These are phyloP conservation scores for Anagrus nilaparvatae DNA, from an alignment of 1,140 invertebrate genomes.

Conservation along the genomic window DNA sequence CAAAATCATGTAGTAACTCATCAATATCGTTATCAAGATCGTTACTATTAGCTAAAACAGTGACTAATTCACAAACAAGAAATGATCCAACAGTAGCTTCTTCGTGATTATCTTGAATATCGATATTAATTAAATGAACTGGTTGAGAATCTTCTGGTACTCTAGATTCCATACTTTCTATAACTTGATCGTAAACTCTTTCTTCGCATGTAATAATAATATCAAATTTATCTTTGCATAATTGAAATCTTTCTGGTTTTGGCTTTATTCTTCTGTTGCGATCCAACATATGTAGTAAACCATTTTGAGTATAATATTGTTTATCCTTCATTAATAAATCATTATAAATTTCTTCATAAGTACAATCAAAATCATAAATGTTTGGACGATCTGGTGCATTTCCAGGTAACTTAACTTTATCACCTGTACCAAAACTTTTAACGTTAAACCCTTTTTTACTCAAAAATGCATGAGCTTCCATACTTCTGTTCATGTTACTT, in stretches of 20 bases:
- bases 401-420: slow-evolving; percentile 95
- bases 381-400: slow-evolving; percentile 91
- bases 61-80: slow-evolving; percentile 89
- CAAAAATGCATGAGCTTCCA: slow-evolving; percentile 86
- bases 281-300: slow-evolving; percentile 96
- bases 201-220: slow-evolving; percentile 97
- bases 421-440: slow-evolving; percentile 94
- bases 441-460: slow-evolving; percentile 96
- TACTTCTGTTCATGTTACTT: slow-evolving; percentile 98
- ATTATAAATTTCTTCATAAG: slow-evolving; percentile 96
- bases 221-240: slow-evolving; percentile 84
- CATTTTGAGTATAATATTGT: slow-evolving; percentile 95
- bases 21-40: slow-evolving; percentile 98
- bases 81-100: slow-evolving; percentile 99
- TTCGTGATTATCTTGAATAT: slow-evolving; percentile 99
- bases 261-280: slow-evolving; percentile 93
- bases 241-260: slow-evolving; percentile 91
- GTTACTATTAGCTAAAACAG: slow-evolving; percentile 75
- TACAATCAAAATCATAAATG: slow-evolving; percentile 93
- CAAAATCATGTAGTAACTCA: slow-evolving; percentile 92
- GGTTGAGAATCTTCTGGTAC: slow-evolving; percentile 67
- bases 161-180: slow-evolving; percentile 63
- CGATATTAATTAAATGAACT: slow-evolving; percentile 96
- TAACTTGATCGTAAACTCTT: slow-evolving; percentile 94
- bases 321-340: slow-evolving; percentile 85